Conservation (phyloP, 2,797 vertebrate genomes). For the Anas georgica region DNA sequence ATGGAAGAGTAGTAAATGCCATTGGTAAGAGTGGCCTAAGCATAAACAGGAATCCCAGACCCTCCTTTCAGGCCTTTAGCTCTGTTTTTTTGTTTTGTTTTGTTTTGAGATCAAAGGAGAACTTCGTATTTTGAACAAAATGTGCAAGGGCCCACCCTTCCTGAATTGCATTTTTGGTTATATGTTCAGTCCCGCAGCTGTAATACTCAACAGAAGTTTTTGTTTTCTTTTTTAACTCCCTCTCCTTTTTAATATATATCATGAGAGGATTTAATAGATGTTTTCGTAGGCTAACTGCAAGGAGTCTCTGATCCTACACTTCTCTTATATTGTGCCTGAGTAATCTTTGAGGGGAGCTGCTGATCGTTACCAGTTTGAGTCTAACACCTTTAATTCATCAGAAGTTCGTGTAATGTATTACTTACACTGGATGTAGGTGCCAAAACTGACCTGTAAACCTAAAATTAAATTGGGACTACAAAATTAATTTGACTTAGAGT, state of each 20-base stretch:
- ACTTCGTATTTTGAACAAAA: slow-evolving; percentile 21
- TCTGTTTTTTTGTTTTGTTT: not conserved
- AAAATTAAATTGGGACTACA: slow-evolving; percentile 40
- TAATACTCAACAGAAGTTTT: not conserved
- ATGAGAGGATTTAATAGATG: not conserved
- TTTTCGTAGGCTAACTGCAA: not conserved
- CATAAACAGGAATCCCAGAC: not conserved
- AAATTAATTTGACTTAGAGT: slow-evolving; percentile 45
- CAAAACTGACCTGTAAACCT: slow-evolving; percentile 58
- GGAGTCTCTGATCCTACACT: not conserved
- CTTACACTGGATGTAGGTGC: slow-evolving; percentile 32
- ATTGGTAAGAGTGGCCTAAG: not conserved
- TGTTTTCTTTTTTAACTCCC: not conserved
- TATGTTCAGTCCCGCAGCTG: slow-evolving; percentile 10
- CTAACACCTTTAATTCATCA: slow-evolving; percentile 12
- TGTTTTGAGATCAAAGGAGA: slow-evolving; percentile 36
- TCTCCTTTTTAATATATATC: not conserved
- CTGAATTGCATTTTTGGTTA: slow-evolving; percentile 1
- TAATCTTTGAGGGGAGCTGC: not conserved
- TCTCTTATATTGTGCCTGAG: not conserved
- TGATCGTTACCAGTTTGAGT: not conserved
- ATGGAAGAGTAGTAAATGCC: not conserved
- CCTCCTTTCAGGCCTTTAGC: not conserved
- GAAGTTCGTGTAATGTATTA: not conserved
- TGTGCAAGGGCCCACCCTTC: slow-evolving; percentile 62